These are phyloP conservation scores for Drosophila guanche DNA, from an alignment of 1,140 invertebrate genomes.

Conservation along the genomic window DNA sequence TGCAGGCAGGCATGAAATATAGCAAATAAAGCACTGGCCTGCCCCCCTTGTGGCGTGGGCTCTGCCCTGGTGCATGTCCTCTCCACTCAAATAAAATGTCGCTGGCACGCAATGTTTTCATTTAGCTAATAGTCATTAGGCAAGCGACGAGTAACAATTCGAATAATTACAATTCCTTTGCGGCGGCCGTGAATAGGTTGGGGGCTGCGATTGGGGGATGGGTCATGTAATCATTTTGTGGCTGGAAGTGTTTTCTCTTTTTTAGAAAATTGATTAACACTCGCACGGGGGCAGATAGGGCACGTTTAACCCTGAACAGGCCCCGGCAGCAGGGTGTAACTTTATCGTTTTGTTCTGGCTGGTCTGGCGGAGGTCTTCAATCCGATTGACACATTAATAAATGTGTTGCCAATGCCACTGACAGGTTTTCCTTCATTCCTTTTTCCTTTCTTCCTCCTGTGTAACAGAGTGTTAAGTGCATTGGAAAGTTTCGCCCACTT, in stretches of 20 bases:
- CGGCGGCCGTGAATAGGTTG: conserved; percentile 12
- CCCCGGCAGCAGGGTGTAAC: conserved; percentile 7
- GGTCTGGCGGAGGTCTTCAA: conserved; percentile 53
- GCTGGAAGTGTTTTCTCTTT: conserved; percentile 57
- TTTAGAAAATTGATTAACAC: conserved; percentile 66
- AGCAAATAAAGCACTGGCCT: conserved; percentile 63
- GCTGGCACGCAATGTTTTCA: conserved; percentile 78
- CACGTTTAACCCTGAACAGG: conserved; percentile 3
- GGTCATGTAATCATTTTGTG: conserved; percentile 72
- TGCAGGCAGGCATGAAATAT: conserved; percentile 81
- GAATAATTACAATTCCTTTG: conserved; percentile 62
- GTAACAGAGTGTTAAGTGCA: conserved; percentile 78
- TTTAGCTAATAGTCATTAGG: conserved; percentile 80
- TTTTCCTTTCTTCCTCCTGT: conserved; percentile 5
- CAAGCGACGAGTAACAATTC: conserved; percentile 52
- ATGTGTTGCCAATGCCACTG: conserved; percentile 70
- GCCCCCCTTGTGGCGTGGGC: neutral
- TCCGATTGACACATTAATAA: conserved; percentile 81
- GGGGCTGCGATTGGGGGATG: conserved; percentile 9
- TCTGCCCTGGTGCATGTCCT: conserved; percentile 14
- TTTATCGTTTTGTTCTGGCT: conserved; percentile 21
- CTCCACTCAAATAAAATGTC: conserved; percentile 65
- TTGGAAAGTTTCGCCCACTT: conserved; percentile 63
- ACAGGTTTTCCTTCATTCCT: conserved; percentile 58
- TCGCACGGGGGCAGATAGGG: neutral